Evolutionary conservation across 2,797 vertebrate genomes (phyloP), one percentile per base, ranked within the genome.

Genomic region (Dendrocincla tyrannina): DNA sequence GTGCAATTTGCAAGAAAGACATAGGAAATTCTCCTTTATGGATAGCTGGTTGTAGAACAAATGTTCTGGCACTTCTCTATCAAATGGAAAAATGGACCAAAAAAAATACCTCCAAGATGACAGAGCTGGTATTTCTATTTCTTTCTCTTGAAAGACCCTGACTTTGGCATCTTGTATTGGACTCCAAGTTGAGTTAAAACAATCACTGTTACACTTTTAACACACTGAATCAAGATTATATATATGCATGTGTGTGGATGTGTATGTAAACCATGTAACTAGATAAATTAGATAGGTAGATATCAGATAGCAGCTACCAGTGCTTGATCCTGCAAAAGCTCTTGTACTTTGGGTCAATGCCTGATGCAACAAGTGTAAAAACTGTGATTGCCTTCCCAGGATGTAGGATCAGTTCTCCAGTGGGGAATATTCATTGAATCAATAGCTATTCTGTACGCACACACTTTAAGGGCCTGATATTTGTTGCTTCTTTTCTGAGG

Each of bases 401-500:
- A 77, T 6, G 1, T 1, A 28, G 53, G 64, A 77, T 44, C 66
- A 28, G 50, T 59, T 62, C 85, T 80, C 68, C 81, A 85, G 88
- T 24, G 63, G 55, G 44, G 90, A 91, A 94, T 59, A 84, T 72
- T 89, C 89, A 73, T 0, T 46, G 83, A 70, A 94, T 94, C 94
- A 95, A 88, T 88, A 85, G 77, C 32, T 56, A 95, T 93, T 94
- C 89, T 96, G 85, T 88, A 89, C 62, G 35, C 85, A 81, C 27
- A 64, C 76, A 78, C 79, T 94, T 90, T 33, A 44, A 84, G 85
- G 66, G 82, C 22, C 55, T 86, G 70, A 86, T 79, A 94, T 56
- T 91, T 91, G 91, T 86, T 73, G 66, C 91, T 88, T 69, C 82
- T 96, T 93, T 95, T 90, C 85, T 88, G 63, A 94, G 75, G 88